These are phyloP conservation scores for Bombyx mori DNA, from an alignment of 1,140 invertebrate genomes.

Conservation along the genomic window DNA sequence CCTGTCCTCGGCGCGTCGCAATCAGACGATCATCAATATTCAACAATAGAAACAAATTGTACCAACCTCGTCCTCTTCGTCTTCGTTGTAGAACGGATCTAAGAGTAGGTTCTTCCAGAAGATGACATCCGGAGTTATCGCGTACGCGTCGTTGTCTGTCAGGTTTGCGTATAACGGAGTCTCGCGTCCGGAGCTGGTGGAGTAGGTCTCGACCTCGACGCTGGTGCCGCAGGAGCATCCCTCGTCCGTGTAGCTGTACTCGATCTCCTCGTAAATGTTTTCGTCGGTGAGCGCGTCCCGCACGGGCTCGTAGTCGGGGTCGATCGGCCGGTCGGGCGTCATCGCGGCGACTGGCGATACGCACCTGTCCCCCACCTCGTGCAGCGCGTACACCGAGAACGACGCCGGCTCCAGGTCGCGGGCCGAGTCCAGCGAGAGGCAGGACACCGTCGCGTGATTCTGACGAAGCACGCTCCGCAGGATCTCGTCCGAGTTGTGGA, in stretches of 20 bases:
- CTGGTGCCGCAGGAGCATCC: slow-evolving; percentile 57
- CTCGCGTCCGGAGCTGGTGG: slow-evolving; percentile 54
- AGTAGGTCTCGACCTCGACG: slow-evolving; percentile 58
- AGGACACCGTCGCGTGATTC: slow-evolving; percentile 45
- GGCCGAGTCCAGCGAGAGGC: slow-evolving; percentile 51
- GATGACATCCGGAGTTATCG: slow-evolving; percentile 54
- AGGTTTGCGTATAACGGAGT: slow-evolving; percentile 65
- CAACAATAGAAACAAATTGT: neutral
- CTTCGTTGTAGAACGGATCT: slow-evolving; percentile 64
- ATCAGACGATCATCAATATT: neutral
- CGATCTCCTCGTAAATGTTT: slow-evolving; percentile 64
- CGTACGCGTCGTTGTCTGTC: slow-evolving; percentile 54
- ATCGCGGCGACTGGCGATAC: slow-evolving; percentile 43
- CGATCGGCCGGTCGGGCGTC: slow-evolving; percentile 51
- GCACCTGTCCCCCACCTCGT: slow-evolving; percentile 58
- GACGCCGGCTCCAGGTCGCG: slow-evolving; percentile 41
- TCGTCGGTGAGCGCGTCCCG: slow-evolving; percentile 56
- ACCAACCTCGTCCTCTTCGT: slow-evolving; percentile 69
- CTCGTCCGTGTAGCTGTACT: slow-evolving; percentile 57
- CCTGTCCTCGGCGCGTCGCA: neutral
- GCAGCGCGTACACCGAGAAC: slow-evolving; percentile 50
- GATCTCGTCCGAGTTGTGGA: slow-evolving; percentile 58
- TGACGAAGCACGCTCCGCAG: slow-evolving; percentile 42
- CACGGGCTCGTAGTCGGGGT: slow-evolving; percentile 60
- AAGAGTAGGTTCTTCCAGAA: slow-evolving; percentile 63